A percentile compares a stretch with the other conserved stretches of the same genome.
Evolutionary conservation across 2,113 vertebrate species (phyloP).

Genomic region (Andinoacara biseriatus): DNA sequence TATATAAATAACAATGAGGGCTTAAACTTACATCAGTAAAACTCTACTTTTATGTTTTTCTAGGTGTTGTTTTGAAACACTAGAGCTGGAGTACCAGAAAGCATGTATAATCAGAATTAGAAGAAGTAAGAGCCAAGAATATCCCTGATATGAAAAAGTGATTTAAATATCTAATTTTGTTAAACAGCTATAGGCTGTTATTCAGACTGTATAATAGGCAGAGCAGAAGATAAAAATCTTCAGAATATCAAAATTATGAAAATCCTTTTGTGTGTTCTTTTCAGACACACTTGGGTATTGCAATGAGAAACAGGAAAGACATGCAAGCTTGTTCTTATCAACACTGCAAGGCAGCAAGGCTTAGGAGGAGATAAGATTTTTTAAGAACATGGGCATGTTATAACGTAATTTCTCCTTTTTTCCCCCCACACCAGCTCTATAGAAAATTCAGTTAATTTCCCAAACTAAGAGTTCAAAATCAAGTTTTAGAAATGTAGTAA

Average conservation of each 20-base stretch:
- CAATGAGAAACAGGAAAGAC: slow-evolving; percentile 28
- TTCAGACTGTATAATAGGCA: slow-evolving; percentile 54
- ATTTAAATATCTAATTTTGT: slow-evolving; percentile 48
- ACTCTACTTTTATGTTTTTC: not conserved
- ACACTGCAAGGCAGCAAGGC: not conserved
- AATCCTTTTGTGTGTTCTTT: slow-evolving; percentile 32
- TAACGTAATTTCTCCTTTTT: not conserved
- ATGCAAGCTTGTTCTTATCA: slow-evolving; percentile 42
- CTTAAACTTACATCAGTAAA: not conserved
- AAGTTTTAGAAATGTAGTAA: not conserved
- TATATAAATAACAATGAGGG: not conserved
- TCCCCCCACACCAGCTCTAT: not conserved
- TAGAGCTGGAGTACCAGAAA: not conserved
- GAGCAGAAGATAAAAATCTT: slow-evolving; percentile 50
- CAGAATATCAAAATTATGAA: slow-evolving; percentile 34
- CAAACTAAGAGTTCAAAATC: not conserved
- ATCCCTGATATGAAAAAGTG: slow-evolving; percentile 25
- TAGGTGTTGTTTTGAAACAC: not conserved
- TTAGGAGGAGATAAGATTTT: slow-evolving; percentile 39
- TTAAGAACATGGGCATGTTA: slow-evolving; percentile 25
- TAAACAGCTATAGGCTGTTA: slow-evolving; percentile 56
- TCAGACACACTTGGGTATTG: slow-evolving; percentile 12
- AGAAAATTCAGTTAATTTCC: slow-evolving; percentile 11
- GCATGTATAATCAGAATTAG: slow-evolving; percentile 43
- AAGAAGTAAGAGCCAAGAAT: slow-evolving; percentile 19